Base-by-base conservation (phyloP, 1,140 invertebrate genomes). In the Paracyclopina nana region DNA sequence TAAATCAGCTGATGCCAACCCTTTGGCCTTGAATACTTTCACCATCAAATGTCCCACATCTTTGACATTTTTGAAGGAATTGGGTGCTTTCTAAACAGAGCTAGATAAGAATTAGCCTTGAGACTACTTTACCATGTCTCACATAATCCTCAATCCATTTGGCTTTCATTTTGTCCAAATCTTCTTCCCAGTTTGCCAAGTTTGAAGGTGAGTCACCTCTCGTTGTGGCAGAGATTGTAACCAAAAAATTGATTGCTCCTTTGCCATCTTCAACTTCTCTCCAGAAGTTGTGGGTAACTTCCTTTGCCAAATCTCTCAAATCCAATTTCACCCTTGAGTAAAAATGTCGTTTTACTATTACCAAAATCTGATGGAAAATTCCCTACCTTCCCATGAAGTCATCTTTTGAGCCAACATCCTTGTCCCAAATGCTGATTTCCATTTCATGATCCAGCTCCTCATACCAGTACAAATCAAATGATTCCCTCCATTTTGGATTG, bases 1-100 rank as follows among this genome's bases (percentile, higher is more conserved):
- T 24, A 92, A 67, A 63, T 94, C 87, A 0, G 85, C 86, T 0
- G 86, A 80, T 0, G 80, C 83, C 4, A 95, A 64, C 6, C 86
- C 85, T 53, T 82, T 79, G 4, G 87, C 88, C 57, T 79, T 76
- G 60, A 79, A 91, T 0, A 94, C 70, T 68, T 87, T 87, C 0
- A 91, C 80, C 0, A 80, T 86, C 0, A 91, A 63, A 67, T 83
- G 79, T 0, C 86, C 87, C 11, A 91, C 81, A 57, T 90, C 85
- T 38, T 77, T 72, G 0, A 83, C 62, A 57, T 80, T 76, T 55
- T 83, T 75, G 46, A 88, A 73, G 4, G 80, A 74, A 40, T 75
- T 71, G 40, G 68, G 61, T 56, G 79, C 63, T 1, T 70, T 63
- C 77, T 79, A 55, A 9, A 68, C 66, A 53, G 18, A 31, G 41